Conservation (phyloP, 37 sponge, comb jelly and placozoan species). For the Cladorhizidae sp. region DNA sequence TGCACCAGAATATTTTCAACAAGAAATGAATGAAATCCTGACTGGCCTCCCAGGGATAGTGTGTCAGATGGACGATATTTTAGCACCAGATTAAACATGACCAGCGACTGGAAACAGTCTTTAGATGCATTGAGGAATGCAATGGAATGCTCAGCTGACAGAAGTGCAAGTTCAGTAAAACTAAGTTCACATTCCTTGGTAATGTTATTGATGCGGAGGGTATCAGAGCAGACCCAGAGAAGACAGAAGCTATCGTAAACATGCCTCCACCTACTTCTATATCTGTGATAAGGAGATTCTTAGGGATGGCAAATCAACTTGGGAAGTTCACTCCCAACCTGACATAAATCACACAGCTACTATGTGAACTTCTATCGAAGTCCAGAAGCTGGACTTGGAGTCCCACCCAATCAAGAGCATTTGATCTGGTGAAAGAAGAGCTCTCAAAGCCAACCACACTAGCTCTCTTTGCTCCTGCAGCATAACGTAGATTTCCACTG, state of each 20-base stretch:
- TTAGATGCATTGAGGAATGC: conserved; percentile 10
- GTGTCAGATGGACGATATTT: conserved; percentile 37
- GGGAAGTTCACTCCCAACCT: too few relatives aligned
- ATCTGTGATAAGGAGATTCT: too few relatives aligned
- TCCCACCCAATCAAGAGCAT: conserved; percentile 27
- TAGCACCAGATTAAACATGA: conserved; percentile 33
- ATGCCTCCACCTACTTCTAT: too few relatives aligned
- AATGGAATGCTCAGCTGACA: conserved; percentile 39
- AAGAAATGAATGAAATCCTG: too few relatives aligned
- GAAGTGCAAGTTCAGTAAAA: conserved; percentile 45
- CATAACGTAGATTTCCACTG: conserved; percentile 37
- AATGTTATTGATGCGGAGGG: too few relatives aligned
- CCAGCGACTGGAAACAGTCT: too few relatives aligned
- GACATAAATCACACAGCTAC: conserved; percentile 37
- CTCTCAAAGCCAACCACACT: too few relatives aligned
- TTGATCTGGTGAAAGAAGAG: conserved; percentile 33
- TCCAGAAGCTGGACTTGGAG: conserved; percentile 45
- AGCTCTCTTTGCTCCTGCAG: conserved; percentile 33
- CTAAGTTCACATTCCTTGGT: conserved; percentile 23
- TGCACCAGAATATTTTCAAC: too few relatives aligned
- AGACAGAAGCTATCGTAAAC: too few relatives aligned
- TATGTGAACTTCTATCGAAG: conserved; percentile 32
- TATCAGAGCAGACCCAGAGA: too few relatives aligned
- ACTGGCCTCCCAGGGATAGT: too few relatives aligned
- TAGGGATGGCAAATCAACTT: too few relatives aligned